These are phyloP conservation scores for Scaeva pyrastri DNA, from an alignment of 2,888 invertebrate genomes.

Conservation along the genomic window DNA sequence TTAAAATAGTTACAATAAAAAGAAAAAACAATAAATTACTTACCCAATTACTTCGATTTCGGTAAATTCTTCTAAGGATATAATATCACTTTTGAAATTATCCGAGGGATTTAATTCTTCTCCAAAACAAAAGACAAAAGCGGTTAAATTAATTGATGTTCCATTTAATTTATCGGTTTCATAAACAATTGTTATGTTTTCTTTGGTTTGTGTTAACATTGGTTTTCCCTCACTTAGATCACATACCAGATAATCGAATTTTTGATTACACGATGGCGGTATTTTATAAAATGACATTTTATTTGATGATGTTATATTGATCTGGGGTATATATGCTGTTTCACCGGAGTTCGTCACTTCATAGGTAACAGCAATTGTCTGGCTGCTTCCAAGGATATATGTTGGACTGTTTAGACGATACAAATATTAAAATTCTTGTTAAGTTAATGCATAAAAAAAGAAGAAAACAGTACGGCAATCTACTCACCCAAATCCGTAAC, in stretches of 20 bases:
- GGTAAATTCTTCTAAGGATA: constrained; percentile 81
- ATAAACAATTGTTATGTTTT: constrained; percentile 80
- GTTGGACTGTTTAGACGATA: constrained; percentile 77
- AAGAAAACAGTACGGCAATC: background rate
- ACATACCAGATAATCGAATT: constrained; percentile 80
- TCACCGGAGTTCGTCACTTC: constrained; percentile 84
- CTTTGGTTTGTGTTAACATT: constrained; percentile 78
- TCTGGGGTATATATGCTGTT: constrained; percentile 84
- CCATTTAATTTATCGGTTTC: constrained; percentile 82
- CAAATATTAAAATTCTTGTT: background rate
- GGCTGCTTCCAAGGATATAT: constrained; percentile 81
- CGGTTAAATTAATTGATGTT: constrained; percentile 79
- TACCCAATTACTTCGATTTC: constrained; percentile 83
- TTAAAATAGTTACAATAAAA: background rate
- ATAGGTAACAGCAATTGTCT: constrained; percentile 81
- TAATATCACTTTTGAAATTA: constrained; percentile 79
- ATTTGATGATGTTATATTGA: constrained; percentile 84
- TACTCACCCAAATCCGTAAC: constrained; percentile 79
- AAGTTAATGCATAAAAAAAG: background rate
- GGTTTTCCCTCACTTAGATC: constrained; percentile 81
- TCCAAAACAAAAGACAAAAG: constrained; percentile 83
- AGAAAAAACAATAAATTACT: constrained; percentile 52
- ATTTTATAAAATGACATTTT: constrained; percentile 81
- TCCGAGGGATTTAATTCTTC: constrained; percentile 80
- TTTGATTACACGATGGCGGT: constrained; percentile 80